phyloP scores from a whole-genome alignment of 2,113 vertebrate species.

The Indicator indicator region DNA sequence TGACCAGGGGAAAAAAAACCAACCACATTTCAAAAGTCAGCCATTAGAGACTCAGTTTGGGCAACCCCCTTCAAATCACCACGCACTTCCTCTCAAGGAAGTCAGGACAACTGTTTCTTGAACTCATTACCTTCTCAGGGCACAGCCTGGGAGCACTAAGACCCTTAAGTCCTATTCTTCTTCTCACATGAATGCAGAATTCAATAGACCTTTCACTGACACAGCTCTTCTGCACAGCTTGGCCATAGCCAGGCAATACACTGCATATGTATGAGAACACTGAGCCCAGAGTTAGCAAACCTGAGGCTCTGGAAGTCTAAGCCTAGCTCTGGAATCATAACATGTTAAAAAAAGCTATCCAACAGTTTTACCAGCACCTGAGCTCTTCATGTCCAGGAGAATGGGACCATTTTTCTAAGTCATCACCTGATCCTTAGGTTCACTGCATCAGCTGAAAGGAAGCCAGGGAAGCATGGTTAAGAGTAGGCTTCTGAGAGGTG shows the following conservation, averaged over 20 bases:
- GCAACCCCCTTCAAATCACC: neutral
- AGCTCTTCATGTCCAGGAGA: neutral
- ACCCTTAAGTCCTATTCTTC: neutral
- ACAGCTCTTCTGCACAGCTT: neutral
- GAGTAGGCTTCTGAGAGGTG: neutral
- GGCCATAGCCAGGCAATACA: neutral
- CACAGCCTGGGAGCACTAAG: neutral
- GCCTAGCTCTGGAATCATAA: rapidly evolving
- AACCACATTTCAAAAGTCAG: neutral
- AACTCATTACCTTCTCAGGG: neutral
- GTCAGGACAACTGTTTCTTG: neutral
- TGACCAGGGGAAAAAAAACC: neutral
- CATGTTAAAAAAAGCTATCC: neutral
- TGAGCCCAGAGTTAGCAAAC: neutral
- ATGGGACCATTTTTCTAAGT: neutral
- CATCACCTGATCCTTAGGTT: neutral
- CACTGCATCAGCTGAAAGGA: neutral
- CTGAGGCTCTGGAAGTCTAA: neutral
- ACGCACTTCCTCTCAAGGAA: neutral
- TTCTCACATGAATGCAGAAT: neutral
- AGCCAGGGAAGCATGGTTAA: neutral
- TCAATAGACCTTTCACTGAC: neutral
- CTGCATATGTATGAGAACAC: rapidly evolving
- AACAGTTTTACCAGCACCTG: neutral
- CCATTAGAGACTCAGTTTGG: neutral